These are phyloP conservation scores for Alcedo atthis DNA, from an alignment of 2,797 vertebrate species.

Conservation along the genomic window DNA sequence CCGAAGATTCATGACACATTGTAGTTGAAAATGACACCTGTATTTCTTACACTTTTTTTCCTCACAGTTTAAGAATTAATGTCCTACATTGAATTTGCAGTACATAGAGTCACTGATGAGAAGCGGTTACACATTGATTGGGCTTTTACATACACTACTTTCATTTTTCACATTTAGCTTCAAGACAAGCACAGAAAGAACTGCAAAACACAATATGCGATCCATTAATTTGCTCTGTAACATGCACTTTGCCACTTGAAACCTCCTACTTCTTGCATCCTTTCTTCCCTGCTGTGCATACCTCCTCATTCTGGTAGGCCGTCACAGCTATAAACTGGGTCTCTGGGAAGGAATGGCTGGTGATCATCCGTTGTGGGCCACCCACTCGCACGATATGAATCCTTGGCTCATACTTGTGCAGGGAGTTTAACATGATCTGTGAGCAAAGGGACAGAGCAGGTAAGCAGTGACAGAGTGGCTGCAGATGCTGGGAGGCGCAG, in stretches of 20 bases:
- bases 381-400: slow-evolving; percentile 87
- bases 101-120: accelerated
- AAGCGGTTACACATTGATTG: not conserved
- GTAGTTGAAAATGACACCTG: not conserved
- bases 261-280: not conserved
- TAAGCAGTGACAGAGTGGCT: accelerated
- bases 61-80: not conserved
- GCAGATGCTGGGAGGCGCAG: not conserved
- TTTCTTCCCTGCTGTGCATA: slow-evolving; percentile 24
- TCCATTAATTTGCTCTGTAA: not conserved
- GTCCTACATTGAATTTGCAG: accelerated
- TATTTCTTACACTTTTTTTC: not conserved
- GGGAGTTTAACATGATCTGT: slow-evolving; percentile 87
- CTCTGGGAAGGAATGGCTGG: slow-evolving; percentile 85
- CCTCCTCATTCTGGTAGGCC: slow-evolving; percentile 87
- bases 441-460: not conserved
- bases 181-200: not conserved
- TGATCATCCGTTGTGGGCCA: slow-evolving; percentile 84
- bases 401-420: slow-evolving; percentile 86
- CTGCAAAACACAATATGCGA: accelerated
- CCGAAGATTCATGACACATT: not conserved
- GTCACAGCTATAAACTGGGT: slow-evolving; percentile 88
- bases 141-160: not conserved
- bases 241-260: not conserved
- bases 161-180: not conserved